phyloP scores from a whole-genome alignment of 92 coral and sea anemone species.

The Parazoanthus atlanticus region DNA sequence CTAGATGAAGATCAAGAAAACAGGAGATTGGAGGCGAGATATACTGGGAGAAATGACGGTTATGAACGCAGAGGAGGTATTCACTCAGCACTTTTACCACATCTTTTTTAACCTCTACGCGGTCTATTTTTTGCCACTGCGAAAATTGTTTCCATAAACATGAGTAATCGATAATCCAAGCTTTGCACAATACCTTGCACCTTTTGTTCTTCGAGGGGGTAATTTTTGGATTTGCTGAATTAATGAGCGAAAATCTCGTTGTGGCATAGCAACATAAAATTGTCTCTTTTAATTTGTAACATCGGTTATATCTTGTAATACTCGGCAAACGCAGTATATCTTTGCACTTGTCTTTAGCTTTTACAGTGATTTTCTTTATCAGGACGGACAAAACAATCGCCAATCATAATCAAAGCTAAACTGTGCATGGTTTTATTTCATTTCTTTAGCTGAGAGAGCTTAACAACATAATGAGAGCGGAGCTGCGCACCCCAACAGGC shows the following conservation, averaged over 20 bases:
- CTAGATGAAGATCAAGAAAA: slow-evolving; percentile 75
- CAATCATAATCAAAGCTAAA: not conserved
- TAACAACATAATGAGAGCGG: slow-evolving; percentile 87
- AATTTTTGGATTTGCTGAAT: too few species aligned
- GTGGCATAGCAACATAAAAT: too few species aligned
- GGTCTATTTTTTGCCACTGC: too few species aligned
- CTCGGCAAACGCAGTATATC: not conserved
- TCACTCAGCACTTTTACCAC: not conserved
- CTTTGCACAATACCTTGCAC: too few species aligned
- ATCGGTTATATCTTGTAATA: not conserved
- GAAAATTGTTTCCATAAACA: too few species aligned
- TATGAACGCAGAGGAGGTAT: slow-evolving; percentile 90
- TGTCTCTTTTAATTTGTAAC: too few species aligned
- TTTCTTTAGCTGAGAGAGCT: slow-evolving; percentile 68
- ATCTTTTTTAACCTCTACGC: too few species aligned
- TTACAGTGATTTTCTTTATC: not conserved
- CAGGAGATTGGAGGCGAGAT: slow-evolving; percentile 89
- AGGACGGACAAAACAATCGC: not conserved
- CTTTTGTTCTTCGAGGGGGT: too few species aligned
- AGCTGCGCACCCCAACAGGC: slow-evolving; percentile 83
- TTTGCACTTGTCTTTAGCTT: not conserved
- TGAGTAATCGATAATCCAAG: too few species aligned
- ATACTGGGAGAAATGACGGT: slow-evolving; percentile 90
- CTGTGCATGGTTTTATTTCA: not conserved
- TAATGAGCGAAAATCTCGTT: too few species aligned